phyloP scores from a whole-genome alignment of 2,888 invertebrate species.

The Luffia ferchaultella region DNA sequence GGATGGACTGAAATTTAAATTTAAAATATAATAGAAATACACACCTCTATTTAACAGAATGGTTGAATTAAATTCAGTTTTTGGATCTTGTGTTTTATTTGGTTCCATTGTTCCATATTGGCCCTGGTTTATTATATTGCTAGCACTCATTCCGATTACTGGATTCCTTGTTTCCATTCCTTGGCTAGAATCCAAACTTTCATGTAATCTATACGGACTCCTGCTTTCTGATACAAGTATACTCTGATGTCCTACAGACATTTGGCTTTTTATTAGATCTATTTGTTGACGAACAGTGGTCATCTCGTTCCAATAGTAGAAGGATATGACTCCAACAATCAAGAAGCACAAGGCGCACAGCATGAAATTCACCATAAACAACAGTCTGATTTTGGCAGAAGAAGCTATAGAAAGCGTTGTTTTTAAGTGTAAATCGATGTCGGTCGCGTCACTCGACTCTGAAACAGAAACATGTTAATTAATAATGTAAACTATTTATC shows the following conservation, averaged over 20 bases:
- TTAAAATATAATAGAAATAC: too few species aligned
- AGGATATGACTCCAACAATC: constrained; percentile 43
- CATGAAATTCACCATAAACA: constrained; percentile 51
- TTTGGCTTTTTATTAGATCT: constrained; percentile 41
- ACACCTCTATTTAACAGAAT: too few species aligned
- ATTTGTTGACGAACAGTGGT: constrained; percentile 43
- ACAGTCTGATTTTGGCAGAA: constrained; percentile 56
- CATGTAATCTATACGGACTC: constrained; percentile 18
- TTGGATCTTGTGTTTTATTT: too few species aligned
- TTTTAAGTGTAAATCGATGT: constrained; percentile 55
- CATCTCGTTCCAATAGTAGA: constrained; percentile 55
- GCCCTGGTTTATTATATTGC: not conserved
- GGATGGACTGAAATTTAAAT: too few species aligned
- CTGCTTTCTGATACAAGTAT: constrained; percentile 28
- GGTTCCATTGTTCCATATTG: too few species aligned
- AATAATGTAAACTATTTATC: too few species aligned
- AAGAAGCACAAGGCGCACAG: constrained; percentile 46
- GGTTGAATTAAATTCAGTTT: too few species aligned
- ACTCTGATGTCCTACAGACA: constrained; percentile 32
- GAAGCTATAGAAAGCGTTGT: constrained; percentile 56
- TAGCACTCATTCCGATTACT: not conserved
- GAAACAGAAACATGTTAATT: constrained; percentile 23
- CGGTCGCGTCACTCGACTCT: constrained; percentile 38
- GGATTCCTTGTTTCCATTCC: constrained; percentile 16
- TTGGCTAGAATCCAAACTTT: constrained; percentile 33